Evolutionary conservation across 2,797 vertebrate species (phyloP).

Genomic region (Lagodon rhomboides): DNA sequence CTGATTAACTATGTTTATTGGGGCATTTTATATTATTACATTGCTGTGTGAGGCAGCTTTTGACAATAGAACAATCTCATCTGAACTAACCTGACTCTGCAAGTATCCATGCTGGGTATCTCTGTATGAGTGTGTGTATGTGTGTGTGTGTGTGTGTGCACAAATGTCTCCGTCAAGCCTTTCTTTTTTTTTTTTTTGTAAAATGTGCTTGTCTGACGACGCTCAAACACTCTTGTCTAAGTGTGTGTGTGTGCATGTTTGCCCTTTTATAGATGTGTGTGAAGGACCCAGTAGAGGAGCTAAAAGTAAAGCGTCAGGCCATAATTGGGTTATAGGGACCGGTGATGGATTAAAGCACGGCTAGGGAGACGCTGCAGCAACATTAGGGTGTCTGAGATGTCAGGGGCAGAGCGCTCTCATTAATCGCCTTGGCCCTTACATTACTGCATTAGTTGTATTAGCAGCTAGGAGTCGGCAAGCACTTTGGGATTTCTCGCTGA

Average conservation of each 20-base stretch:
- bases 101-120: constrained; percentile 14
- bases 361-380: constrained; percentile 86
- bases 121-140: constrained; percentile 17
- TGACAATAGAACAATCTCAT: not conserved
- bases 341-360: constrained; percentile 89
- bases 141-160: constrained; percentile 8
- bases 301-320: constrained; percentile 86
- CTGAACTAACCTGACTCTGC: constrained; percentile 22
- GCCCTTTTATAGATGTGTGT: constrained; percentile 83
- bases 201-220: constrained; percentile 59
- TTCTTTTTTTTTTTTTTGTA: constrained; percentile 18
- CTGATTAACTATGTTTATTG: constrained; percentile 3
- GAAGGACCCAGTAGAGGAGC: constrained; percentile 82
- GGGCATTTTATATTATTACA: not conserved
- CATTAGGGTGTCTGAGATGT: constrained; percentile 90
- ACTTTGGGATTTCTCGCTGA: constrained; percentile 83
- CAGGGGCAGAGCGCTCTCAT: constrained; percentile 86
- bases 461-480: constrained; percentile 84
- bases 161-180: constrained; percentile 36
- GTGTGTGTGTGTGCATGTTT: constrained; percentile 63
- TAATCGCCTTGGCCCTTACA: constrained; percentile 88
- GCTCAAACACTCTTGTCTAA: constrained; percentile 55
- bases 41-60: not conserved
- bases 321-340: constrained; percentile 87
- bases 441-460: constrained; percentile 92